Evolutionary conservation across 1,140 invertebrate genomes (phyloP), one percentile per base, ranked within the genome.

Genomic region (Apis florea): DNA sequence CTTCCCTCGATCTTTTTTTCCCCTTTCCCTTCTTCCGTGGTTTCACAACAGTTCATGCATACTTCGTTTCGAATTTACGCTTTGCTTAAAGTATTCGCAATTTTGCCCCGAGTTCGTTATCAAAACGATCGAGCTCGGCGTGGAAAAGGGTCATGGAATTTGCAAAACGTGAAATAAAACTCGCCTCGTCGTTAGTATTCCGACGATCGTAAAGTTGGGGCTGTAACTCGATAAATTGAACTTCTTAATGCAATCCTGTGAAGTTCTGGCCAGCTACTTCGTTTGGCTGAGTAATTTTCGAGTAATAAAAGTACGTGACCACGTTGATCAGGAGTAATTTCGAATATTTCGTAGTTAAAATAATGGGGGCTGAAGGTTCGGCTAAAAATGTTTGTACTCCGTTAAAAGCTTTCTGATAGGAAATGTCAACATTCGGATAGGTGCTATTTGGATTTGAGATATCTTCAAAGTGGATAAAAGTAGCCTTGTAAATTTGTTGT

Each of bases 21-120:
- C 31, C 21, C 19, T 26, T 17, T 8, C 19, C 40, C 13, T 21
- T 2, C 24, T 12, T 9, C 47, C 15, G 19, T 8, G 51, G 26
- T 5, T 58, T 26, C 64, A 31, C 70, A 40, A 40, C 31, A 40
- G 64, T 31, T 82, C 77, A 58, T 61, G 75, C 71, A 49, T 56
- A 26, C 53, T 83, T 68, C 66, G 21, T 68, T 68, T 68, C 66
- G 31, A 79, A 83, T 83, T 63, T 58, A 76, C 80, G 67, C 76
- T 26, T 67, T 80, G 51, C 63, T 56, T 47, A 58, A 84, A 40
- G 73, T 84, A 77, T 77, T 31, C 75, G n/a, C 15, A 24, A 77
- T 68, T 69, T 40, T 47, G 9, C n/a, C 11, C n/a, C 13, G n/a
- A 61, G 24, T 24, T 59, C 58, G 56, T 79, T 68, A 17, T 5